A percentile compares a stretch with the other conserved stretches of the same genome.
phyloP scores from a whole-genome alignment of 2,797 vertebrate genomes.

The Iguana delicatissima region DNA sequence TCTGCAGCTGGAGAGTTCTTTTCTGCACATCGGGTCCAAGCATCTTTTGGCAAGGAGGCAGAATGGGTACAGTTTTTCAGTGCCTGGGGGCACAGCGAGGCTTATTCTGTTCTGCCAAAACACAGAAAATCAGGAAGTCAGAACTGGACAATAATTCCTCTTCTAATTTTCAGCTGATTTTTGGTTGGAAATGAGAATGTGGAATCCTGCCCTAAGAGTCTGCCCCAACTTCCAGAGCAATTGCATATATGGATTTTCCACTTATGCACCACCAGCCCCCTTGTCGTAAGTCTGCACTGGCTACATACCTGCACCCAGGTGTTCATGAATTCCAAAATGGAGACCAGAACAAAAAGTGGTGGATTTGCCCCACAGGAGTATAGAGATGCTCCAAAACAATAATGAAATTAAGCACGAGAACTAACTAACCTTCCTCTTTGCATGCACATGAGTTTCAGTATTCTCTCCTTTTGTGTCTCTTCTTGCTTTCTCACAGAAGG shows the following conservation, averaged over 20 bases:
- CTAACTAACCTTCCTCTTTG: background rate
- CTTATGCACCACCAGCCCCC: too few species aligned
- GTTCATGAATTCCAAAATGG: background rate
- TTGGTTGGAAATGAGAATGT: too few species aligned
- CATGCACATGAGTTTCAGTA: background rate
- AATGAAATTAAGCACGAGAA: background rate
- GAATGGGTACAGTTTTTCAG: background rate
- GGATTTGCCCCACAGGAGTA: background rate
- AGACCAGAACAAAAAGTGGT: background rate
- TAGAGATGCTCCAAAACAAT: background rate
- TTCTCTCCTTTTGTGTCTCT: too few species aligned
- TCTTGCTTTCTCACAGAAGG: constrained; percentile 78
- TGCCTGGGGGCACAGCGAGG: background rate
- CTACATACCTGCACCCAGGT: too few species aligned
- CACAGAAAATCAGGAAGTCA: background rate
- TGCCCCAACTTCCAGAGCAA: background rate
- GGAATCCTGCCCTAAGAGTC: background rate
- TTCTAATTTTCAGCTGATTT: too few species aligned
- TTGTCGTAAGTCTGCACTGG: background rate
- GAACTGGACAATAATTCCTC: too few species aligned
- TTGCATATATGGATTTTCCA: background rate
- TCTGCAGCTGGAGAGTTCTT: background rate
- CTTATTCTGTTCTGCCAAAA: background rate
- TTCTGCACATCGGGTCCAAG: background rate
- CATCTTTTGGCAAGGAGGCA: background rate